Evolutionary conservation across 2,888 invertebrate species (phyloP), one percentile per base, ranked within the genome.

Genomic region (Agapostemon virescens): DNA sequence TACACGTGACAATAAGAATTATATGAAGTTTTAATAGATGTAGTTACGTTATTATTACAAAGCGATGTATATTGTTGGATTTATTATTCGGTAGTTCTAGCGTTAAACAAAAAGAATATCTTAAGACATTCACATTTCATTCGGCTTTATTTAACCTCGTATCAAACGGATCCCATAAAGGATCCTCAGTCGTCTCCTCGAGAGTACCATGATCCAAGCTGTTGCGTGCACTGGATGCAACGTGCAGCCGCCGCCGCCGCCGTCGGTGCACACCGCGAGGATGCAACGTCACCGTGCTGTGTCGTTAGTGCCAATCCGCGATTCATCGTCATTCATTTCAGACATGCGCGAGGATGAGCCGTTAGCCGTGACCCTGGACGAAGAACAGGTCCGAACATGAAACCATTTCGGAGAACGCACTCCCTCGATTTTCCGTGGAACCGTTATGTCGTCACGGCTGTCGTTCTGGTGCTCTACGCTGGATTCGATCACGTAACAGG

Each of bases 281-380:
- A 86, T 75, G 79, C 79, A 61, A 23, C 69, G 79, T 82, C 77
- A 84, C 72, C 61, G 75, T 70, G 69, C 36, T 45, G 68, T 42
- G 74, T 42, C n/a, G n/a, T 11, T 58, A 30, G 69, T n/a, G 64
- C n/a, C 67, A 42, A 68, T 45, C 61, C 61, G 74, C 67, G 72
- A 86, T 70, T 86, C 80, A 87, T 67, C 58, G 72, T 42, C 63
- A 84, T 79, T 86, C 75, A 84, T 86, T 84, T 87, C 81, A 87
- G 86, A 78, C 67, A 87, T 87, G 84, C 45, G 69, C 80, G 84
- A 77, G 84, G 63, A 40, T 73, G 69, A 68, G 11, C 63, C n/a
- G n/a, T n/a, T n/a, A n/a, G n/a, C n/a, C 76, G 81, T 84, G 82
- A 87, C 70, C 69, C 61, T 72, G 71, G 63, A 58, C 23, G 70